A percentile compares a stretch with the other conserved stretches of the same genome.
Conservation (phyloP, 2,113 vertebrate genomes). For the Bufo gargarizans region DNA sequence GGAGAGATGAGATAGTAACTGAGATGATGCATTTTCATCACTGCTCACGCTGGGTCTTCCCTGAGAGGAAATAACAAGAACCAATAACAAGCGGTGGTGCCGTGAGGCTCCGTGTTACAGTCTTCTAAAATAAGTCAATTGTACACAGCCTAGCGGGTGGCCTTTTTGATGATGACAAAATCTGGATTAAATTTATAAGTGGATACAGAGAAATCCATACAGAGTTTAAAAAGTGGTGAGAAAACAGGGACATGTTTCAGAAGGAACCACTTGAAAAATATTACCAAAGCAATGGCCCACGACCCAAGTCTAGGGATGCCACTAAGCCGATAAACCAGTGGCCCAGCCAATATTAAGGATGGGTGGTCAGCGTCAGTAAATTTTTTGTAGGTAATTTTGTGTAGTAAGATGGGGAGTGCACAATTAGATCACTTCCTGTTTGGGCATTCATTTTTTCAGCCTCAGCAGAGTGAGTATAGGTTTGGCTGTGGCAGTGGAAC, state of each 20-base stretch:
- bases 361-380: too few relatives aligned
- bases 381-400: too few relatives aligned
- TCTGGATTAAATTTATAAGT: not conserved
- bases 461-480: too few relatives aligned
- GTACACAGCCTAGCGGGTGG: not conserved
- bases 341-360: too few relatives aligned
- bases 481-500: too few relatives aligned
- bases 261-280: too few relatives aligned
- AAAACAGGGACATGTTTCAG: not conserved
- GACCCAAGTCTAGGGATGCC: too few relatives aligned
- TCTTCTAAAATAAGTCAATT: not conserved
- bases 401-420: too few relatives aligned
- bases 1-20: not conserved
- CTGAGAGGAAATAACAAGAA: not conserved
- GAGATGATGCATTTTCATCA: slow-evolving; percentile 1
- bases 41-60: slow-evolving; percentile 11
- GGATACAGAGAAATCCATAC: not conserved
- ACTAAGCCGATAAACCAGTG: too few relatives aligned
- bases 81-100: not conserved
- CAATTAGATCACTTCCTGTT: too few relatives aligned
- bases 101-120: not conserved
- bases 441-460: too few relatives aligned
- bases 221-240: not conserved
- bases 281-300: too few relatives aligned
- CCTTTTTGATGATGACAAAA: not conserved